Evolutionary conservation across 2,113 vertebrate species (phyloP), one percentile per base, ranked within the genome.

Genomic region (Petrocephalus zakoni): DNA sequence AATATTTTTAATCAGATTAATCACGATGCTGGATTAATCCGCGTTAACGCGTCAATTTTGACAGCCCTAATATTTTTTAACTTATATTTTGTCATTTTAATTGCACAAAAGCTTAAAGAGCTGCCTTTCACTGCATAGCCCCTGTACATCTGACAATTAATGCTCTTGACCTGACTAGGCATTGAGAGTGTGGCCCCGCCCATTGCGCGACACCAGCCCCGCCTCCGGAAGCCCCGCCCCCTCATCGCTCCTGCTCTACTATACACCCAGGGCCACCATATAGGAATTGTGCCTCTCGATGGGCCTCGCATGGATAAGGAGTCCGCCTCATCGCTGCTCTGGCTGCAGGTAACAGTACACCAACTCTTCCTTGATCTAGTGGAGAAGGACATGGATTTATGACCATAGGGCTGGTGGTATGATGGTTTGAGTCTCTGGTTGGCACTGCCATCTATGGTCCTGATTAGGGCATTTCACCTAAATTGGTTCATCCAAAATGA

Each of bases 221-320:
- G 94, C 5, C 95, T 95, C 0, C 93, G 96, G 0, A 92, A 96
- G 90, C 93, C 91, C 4, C 93, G 92, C 0, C 95, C 95, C 0
- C 53, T 93, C 0, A 2, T 92, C 0, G 95, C 96, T 56, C 96
- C 95, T 0, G 96, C 95, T 2, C 92, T 97, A 89, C 93, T 97
- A 7, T 97, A 96, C 0, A 94, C 96, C 6, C 96, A 97, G 92
- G 96, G 96, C 21, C 96, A 97, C 90, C 96, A 96, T 53, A 96
- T 97, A 0, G 95, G 96, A 1, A 93, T 95, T 88, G 91, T 97
- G 4, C 96, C 96, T 0, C 95, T 97, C 89, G 95, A 96, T 0
- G 96, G 96, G 82, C 95, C 95, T 0, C 91, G 89, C 52, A 92
- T 97, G 87, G 92, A 94, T 87, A 96, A 96, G 91, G 95, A 96